phyloP scores from a whole-genome alignment of 2,888 invertebrate genomes.

The Mythimna ferrago region DNA sequence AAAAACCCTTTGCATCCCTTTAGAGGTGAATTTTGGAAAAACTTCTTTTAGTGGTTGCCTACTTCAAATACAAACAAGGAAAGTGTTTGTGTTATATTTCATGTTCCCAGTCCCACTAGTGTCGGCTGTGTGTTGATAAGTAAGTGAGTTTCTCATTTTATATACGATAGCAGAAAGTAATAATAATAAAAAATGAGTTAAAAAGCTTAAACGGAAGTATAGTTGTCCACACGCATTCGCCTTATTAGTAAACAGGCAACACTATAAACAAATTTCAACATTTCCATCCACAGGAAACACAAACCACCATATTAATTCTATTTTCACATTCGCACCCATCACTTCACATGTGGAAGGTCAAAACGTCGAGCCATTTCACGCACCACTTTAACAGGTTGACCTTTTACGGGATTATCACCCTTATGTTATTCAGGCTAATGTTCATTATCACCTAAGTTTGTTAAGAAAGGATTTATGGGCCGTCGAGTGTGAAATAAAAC shows the following conservation, averaged over 20 bases:
- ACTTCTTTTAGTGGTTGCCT: too few species aligned
- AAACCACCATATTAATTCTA: slow-evolving; percentile 26
- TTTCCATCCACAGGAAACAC: slow-evolving; percentile 9
- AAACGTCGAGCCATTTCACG: slow-evolving; percentile 35
- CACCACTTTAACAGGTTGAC: slow-evolving; percentile 9
- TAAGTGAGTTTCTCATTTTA: too few species aligned
- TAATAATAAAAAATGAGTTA: neutral
- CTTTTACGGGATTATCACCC: slow-evolving; percentile 2
- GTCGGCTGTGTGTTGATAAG: too few species aligned
- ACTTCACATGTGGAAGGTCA: slow-evolving; percentile 46
- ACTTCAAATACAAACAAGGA: too few species aligned
- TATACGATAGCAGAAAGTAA: too few species aligned
- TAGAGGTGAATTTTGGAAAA: too few species aligned
- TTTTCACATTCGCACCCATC: slow-evolving; percentile 46
- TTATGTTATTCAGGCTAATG: slow-evolving; percentile 1
- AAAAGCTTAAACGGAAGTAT: neutral
- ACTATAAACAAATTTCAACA: slow-evolving; percentile 1
- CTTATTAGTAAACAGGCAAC: neutral
- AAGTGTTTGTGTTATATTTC: too few species aligned
- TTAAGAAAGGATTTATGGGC: slow-evolving; percentile 29
- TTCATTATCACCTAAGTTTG: slow-evolving; percentile 14
- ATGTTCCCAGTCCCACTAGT: too few species aligned
- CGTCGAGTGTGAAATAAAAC: slow-evolving; percentile 57
- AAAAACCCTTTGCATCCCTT: too few species aligned
- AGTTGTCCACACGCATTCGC: neutral